Base-by-base conservation (phyloP, 2,113 vertebrate species). In the Hippocampus abdominalis region DNA sequence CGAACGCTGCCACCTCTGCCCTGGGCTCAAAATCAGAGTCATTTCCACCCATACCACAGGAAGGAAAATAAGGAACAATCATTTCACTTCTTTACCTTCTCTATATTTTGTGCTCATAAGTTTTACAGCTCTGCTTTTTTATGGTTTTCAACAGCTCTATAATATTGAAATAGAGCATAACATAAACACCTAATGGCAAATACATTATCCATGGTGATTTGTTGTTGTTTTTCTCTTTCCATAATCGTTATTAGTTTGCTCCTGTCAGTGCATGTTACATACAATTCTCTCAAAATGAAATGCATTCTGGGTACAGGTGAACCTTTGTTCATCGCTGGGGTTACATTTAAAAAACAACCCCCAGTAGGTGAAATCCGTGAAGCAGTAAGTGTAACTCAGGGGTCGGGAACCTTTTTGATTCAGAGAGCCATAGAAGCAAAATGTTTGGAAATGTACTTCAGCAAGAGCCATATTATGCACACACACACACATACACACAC, bases 1-100 rank as follows among this genome's bases (percentile, higher is more conserved):
- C 69, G 64, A 82, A 75, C 74, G 82, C 81, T 79, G 70, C 79
- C 70, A 81, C 68, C 81, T 80, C 82, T 84, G 82, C 79, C 78
- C 73, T 80, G 67, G 77, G 73, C 78, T 75, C 59, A 60, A 77
- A 84, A 84, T 81, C 69, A 84, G n/a, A 44, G 51, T 32, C 51
- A 53, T 21, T 53, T 53, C 21, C 7, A n/a, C 49, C 49, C 21
- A 21, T 23, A 11, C 18, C 9, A 54, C n/a, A 54, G 21, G 3
- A 54, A 54, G 51, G 21, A 54, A 8, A 8, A 53, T 53, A n/a
- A 53, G 51, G 2, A 53, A 53, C 3, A 53, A 48, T 15, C 46
- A 48, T 20, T 51, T 51, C 7, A 21, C 48, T 8, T 51, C 20
- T 53, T 2, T 9, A 53, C 2, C 9, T n/a, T n/a, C 12, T n/a